Evolutionary conservation across 2,113 vertebrate genomes (phyloP).

Genomic region (Oncorhynchus kisutch): DNA sequence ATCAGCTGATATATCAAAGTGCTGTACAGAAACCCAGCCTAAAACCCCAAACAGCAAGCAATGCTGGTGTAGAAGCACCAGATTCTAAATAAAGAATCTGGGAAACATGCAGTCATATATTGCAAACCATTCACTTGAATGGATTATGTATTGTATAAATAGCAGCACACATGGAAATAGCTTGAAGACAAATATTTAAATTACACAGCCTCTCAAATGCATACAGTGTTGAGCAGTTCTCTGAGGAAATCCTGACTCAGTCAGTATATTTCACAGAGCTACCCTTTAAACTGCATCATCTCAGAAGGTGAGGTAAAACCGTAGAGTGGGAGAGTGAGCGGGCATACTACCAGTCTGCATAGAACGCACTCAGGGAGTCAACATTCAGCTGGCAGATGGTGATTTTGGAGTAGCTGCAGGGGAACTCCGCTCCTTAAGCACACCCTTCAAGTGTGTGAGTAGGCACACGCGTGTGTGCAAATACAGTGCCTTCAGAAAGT

Average conservation of each 20-base stretch:
- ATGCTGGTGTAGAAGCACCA: too few species aligned
- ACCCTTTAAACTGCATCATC: neutral
- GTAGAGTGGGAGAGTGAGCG: constrained; percentile 53
- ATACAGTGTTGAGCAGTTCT: neutral
- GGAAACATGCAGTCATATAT: neutral
- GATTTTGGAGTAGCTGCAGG: constrained; percentile 49
- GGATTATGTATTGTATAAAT: neutral
- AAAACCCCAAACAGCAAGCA: too few species aligned
- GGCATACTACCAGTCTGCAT: constrained; percentile 47
- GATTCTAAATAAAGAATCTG: neutral
- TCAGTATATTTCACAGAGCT: neutral
- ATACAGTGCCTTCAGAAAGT: neutral
- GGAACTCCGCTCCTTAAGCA: constrained; percentile 34
- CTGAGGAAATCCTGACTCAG: constrained; percentile 11
- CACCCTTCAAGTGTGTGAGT: constrained; percentile 25
- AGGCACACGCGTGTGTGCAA: constrained; percentile 11
- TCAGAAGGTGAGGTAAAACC: constrained; percentile 6
- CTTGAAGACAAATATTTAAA: too few species aligned
- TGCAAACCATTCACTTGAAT: too few species aligned
- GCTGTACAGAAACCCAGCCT: too few species aligned
- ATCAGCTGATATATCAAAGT: too few species aligned
- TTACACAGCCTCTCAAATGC: neutral
- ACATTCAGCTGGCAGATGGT: constrained; percentile 58
- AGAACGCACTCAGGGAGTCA: constrained; percentile 30
- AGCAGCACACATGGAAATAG: neutral